phyloP scores from a whole-genome alignment of 2,113 vertebrate species.

The Enhydra lutris region DNA sequence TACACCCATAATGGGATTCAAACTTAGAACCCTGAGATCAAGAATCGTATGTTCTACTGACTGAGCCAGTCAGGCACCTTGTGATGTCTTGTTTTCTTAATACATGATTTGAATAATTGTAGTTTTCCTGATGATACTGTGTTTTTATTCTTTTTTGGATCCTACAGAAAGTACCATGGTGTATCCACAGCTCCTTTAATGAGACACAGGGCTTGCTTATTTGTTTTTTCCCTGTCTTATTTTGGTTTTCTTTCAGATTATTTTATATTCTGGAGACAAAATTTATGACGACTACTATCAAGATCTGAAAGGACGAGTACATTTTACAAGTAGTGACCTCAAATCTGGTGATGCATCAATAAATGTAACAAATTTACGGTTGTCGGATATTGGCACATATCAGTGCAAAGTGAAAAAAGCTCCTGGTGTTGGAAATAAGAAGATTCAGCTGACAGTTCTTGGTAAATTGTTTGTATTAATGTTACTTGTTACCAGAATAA shows the following conservation, averaged over 20 bases:
- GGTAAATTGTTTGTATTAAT: slow-evolving; percentile 82
- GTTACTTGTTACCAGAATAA: not conserved
- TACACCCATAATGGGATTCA: not conserved
- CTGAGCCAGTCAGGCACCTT: not conserved
- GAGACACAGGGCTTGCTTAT: not conserved
- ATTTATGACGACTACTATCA: slow-evolving; percentile 87
- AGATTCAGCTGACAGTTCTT: slow-evolving; percentile 92
- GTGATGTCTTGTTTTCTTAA: not conserved
- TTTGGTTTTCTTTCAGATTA: slow-evolving; percentile 86
- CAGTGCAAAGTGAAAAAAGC: slow-evolving; percentile 98
- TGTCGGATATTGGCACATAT: slow-evolving; percentile 91
- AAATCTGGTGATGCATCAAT: slow-evolving; percentile 92
- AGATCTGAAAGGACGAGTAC: slow-evolving; percentile 86
- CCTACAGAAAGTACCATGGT: not conserved
- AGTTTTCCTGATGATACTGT: not conserved
- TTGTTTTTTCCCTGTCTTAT: not conserved
- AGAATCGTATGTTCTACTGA: not conserved
- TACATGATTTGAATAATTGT: not conserved
- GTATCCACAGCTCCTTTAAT: not conserved
- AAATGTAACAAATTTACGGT: slow-evolving; percentile 88
- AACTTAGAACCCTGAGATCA: not conserved
- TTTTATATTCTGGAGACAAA: slow-evolving; percentile 90
- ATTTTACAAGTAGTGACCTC: slow-evolving; percentile 89
- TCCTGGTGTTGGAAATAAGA: slow-evolving; percentile 90
- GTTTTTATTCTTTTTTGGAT: not conserved